phyloP scores from a whole-genome alignment of 1,140 invertebrate genomes.

The Magallana ariakensis region DNA sequence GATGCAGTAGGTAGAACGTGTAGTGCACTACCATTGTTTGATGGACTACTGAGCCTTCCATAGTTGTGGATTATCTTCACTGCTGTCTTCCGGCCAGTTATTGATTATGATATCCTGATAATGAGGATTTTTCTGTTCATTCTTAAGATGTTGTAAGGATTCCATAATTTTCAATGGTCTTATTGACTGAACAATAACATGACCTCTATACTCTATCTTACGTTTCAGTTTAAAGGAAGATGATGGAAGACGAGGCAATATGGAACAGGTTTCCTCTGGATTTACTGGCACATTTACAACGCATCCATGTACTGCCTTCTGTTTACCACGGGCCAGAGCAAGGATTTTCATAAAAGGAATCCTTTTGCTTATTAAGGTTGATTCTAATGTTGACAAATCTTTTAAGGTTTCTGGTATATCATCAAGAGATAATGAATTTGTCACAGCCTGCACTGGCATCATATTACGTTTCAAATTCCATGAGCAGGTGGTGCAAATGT shows the following conservation, averaged over 20 bases:
- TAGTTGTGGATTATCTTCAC: neutral
- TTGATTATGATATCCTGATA: constrained; percentile 42
- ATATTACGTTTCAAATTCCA: neutral
- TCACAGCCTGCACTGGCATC: constrained; percentile 27
- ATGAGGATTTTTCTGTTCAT: constrained; percentile 40
- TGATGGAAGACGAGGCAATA: constrained; percentile 37
- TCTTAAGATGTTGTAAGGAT: constrained; percentile 33
- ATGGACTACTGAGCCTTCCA: neutral
- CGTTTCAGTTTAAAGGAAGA: constrained; percentile 55
- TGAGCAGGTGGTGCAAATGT: constrained; percentile 35
- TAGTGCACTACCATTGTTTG: too few relatives aligned
- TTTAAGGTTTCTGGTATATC: constrained; percentile 33
- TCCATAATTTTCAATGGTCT: constrained; percentile 43
- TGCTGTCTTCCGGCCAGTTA: neutral
- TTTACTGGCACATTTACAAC: constrained; percentile 57
- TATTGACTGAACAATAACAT: constrained; percentile 44
- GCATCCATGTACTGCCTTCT: constrained; percentile 46
- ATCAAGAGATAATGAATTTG: constrained; percentile 30
- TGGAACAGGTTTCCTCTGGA: constrained; percentile 14
- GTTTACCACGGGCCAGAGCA: constrained; percentile 50
- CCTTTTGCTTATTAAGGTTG: constrained; percentile 38
- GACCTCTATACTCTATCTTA: constrained; percentile 50
- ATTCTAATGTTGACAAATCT: too few relatives aligned
- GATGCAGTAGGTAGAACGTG: too few relatives aligned
- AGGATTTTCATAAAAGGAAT: constrained; percentile 57